Evolutionary conservation across 2,888 invertebrate species (phyloP), one percentile per base, ranked within the genome.

Genomic region (Caenorhabditis uteleia): DNA sequence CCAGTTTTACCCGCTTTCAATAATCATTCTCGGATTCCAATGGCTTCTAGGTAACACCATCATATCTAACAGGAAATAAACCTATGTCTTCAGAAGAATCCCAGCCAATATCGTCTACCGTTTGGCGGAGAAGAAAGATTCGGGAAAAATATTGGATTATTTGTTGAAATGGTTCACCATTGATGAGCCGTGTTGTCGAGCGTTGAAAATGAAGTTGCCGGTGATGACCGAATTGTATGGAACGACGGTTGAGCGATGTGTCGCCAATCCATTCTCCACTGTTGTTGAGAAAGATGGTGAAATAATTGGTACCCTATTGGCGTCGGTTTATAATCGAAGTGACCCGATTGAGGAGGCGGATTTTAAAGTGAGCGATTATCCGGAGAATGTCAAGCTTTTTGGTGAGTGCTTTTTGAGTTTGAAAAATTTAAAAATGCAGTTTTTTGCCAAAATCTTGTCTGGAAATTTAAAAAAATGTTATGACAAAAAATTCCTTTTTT

Each of bases 301-400:
- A 5, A 1, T 56, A 4, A 23, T 27, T 14, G 47, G 36, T 5
- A 48, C 48, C 26, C 25, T 56, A 7, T 12, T 56, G 16, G 42
- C 27, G n/a, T 55, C 55, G 0, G 55, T 55, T 14, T 55, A 47
- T 46, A 55, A 55, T 42, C 55, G 55, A 8, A 34, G 34, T 2
- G 55, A 55, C 47, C 34, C 47, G 6, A 7, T 55, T 3, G 55
- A 47, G 10, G 34, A 42, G 6, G 55, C 55, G 23, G 43, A 56
- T 34, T 56, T 48, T n/a, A n/a, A 40, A 14, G n/a, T 23, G 20
- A 29, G 23, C 14, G 39, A 46, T 4, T 16, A 34, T 23, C 54
- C n/a, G n/a, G n/a, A n/a, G n/a, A n/a, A n/a, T n/a, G n/a, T n/a
- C n/a, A n/a, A n/a, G n/a, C n/a, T n/a, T n/a, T n/a, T n/a, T n/a